Base-by-base conservation (phyloP, 2,797 vertebrate species). In the Spondyliosoma cantharus region DNA sequence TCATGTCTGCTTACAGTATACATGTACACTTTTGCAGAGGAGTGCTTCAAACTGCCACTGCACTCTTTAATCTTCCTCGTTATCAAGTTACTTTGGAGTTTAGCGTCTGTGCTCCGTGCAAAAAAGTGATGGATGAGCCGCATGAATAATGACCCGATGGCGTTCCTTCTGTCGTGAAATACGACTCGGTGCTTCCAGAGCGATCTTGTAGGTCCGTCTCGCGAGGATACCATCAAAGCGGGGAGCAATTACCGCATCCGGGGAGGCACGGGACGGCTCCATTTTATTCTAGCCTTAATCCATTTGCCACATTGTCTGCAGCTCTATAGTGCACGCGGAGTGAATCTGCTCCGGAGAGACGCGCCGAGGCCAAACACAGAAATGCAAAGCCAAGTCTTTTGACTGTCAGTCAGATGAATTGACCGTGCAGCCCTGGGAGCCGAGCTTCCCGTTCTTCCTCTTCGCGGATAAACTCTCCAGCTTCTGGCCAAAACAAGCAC, bases 401-500 rank as follows among this genome's bases (percentile, higher is more conserved):
- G 61, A 50, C 76, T 84, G 80, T 86, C 83, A 81, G 74, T 81
- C 73, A 71, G 76, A 87, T 78, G 69, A 68, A 86, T 54, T 71
- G 74, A 80, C 46, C 2, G 12, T 78, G 74, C 43, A 58, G 58
- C 57, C 0, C 8, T 7, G 54, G 62, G 46, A 87, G 54, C 20
- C 68, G 13, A 70, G 57, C 27, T 70, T 78, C 73, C 68, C 32
- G 2, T 73, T 86, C 63, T 72, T 83, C n/a, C 46, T 84, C 56
- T 59, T 71, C 63, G 4, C 46, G 82, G 74, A 83, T 79, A 86
- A 76, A 89, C 63, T 66, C 58, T 72, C 49, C 53, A n/a, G 15
- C 58, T 69, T 25, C 45, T 24, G 27, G 81, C 82, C 81, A 92
- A 86, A 71, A 84, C 77, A 90, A 89, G 80, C 77, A 65, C 84